Conservation (phyloP, 2,797 vertebrate species). For the Arnoldichthys spilopterus region DNA sequence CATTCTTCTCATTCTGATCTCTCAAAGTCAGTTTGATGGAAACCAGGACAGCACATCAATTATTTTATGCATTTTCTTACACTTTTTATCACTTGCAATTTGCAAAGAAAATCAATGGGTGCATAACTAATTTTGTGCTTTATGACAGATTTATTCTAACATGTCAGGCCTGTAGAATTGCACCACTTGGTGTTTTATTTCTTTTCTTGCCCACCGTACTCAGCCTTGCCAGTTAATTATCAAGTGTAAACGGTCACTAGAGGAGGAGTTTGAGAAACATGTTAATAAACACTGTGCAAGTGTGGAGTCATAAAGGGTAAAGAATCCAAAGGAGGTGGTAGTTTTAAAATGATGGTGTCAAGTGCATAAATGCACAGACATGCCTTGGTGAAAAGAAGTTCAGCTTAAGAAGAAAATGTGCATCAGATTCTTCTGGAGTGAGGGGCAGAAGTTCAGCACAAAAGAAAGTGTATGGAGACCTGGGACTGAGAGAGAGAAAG, state of each 20-base stretch:
- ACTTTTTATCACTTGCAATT: no score
- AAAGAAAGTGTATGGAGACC: not conserved
- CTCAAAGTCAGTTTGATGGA: no score
- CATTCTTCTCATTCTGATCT: no score
- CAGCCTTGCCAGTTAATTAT: not conserved
- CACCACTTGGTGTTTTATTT: no score
- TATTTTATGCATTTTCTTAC: no score
- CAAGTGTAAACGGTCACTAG: not conserved
- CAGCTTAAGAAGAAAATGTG: not conserved
- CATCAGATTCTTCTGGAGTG: slow-evolving; percentile 9
- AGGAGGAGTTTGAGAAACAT: not conserved
- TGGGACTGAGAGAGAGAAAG: slow-evolving; percentile 55
- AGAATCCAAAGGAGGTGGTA: not conserved
- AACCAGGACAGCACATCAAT: no score
- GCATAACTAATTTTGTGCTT: no score
- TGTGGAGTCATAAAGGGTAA: not conserved
- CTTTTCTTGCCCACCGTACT: no score
- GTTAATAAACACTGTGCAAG: not conserved
- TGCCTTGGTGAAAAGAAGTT: not conserved
- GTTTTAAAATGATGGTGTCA: slow-evolving; percentile 27
- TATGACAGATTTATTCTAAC: no score
- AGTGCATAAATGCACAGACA: not conserved
- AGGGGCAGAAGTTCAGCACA: slow-evolving; percentile 18
- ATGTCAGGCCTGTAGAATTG: no score
- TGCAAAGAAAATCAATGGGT: no score